A percentile compares a stretch with the other conserved stretches of the same genome.
Evolutionary conservation across 2,113 vertebrate species (phyloP).

Genomic region (Paedocypris sp.): DNA sequence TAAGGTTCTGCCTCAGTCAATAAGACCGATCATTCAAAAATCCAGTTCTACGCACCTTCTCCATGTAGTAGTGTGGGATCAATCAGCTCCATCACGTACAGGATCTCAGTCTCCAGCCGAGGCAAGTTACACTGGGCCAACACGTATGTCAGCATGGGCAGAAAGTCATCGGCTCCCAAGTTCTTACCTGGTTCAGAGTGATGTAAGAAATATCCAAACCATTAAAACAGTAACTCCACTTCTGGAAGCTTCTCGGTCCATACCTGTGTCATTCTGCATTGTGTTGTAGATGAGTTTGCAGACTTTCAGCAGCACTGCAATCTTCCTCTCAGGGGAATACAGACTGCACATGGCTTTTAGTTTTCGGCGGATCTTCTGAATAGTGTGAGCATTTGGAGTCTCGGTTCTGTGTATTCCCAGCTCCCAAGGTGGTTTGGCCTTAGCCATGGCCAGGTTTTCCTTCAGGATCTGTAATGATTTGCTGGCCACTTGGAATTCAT

Average conservation of each 20-base stretch:
- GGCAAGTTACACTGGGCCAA: conserved; percentile 89
- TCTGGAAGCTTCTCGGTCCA: no score
- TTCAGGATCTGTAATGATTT: conserved; percentile 77
- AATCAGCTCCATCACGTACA: conserved; percentile 94
- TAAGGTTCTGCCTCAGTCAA: no score
- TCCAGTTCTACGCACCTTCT: conserved; percentile 68
- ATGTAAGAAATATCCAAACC: background rate
- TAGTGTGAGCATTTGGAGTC: conserved; percentile 72
- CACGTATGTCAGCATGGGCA: conserved; percentile 87
- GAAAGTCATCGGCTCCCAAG: conserved; percentile 91
- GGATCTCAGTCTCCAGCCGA: conserved; percentile 81
- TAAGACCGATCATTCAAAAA: no score
- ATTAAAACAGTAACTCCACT: background rate
- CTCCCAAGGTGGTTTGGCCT: conserved; percentile 75
- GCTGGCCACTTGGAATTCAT: conserved; percentile 71
- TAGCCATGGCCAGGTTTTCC: conserved; percentile 80
- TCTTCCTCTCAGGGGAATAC: conserved; percentile 92
- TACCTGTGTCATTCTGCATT: conserved; percentile 94
- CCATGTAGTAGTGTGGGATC: conserved; percentile 83
- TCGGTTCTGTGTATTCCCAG: conserved; percentile 74
- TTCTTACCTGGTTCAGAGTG: conserved; percentile 67
- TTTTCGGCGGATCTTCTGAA: conserved; percentile 84
- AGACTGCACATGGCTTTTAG: conserved; percentile 83
- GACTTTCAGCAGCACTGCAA: conserved; percentile 76
- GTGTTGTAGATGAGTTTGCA: conserved; percentile 92